These are phyloP conservation scores for Ridgeia piscesae DNA, from an alignment of 1,140 invertebrate species.

Conservation along the genomic window DNA sequence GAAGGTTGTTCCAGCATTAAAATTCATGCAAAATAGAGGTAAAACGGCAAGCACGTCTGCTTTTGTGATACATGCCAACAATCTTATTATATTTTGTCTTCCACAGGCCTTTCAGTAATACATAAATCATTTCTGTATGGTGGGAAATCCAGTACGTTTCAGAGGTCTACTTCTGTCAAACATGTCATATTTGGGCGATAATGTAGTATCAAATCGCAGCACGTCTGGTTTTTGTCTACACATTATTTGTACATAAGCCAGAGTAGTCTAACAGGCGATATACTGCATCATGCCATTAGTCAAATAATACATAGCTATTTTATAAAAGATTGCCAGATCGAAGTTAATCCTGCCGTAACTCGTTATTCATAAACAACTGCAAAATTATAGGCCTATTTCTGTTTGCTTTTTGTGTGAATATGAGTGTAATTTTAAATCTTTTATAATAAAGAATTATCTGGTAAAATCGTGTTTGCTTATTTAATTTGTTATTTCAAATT, in stretches of 20 bases:
- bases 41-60: background rate
- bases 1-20: conserved; percentile 5
- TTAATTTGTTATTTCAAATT: no score
- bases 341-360: no score
- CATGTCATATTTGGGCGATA: background rate
- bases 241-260: background rate
- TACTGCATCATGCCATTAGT: no score
- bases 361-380: no score
- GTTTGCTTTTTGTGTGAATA: no score
- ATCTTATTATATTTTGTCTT: background rate
- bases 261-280: background rate
- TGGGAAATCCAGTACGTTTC: background rate
- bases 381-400: no score
- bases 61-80: background rate
- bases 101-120: background rate
- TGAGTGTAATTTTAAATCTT: no score
- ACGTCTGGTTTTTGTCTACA: background rate
- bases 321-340: no score
- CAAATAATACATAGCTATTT: no score
- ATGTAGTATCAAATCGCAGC: background rate
- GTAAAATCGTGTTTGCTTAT: no score
- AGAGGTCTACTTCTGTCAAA: background rate
- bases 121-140: background rate
- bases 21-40: background rate
- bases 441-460: no score